Evolutionary conservation across 1,140 invertebrate genomes (phyloP).

Genomic region (Drosophila watanabei): DNA sequence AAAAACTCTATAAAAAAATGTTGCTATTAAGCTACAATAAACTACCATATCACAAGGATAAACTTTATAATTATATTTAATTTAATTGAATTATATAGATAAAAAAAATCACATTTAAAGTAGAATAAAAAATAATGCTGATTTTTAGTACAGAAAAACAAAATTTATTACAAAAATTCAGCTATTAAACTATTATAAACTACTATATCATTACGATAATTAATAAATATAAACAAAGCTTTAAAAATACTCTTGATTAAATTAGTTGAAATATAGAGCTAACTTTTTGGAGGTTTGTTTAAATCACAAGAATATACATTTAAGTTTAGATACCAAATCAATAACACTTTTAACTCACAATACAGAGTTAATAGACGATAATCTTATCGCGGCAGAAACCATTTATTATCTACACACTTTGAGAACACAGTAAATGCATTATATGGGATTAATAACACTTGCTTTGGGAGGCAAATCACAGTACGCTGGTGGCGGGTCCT

Average conservation of each 20-base stretch:
- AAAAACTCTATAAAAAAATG: background rate
- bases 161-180: no score
- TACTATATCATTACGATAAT: no score
- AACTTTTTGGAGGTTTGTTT: background rate
- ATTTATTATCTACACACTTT: background rate
- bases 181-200: no score
- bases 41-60: no score
- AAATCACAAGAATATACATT: background rate
- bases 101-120: no score
- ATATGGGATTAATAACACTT: slow-evolving; percentile 10
- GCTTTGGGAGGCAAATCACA: background rate
- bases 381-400: background rate
- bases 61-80: no score
- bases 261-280: background rate
- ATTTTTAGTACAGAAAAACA: no score
- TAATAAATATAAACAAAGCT: background rate
- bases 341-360: background rate
- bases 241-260: background rate
- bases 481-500: slow-evolving; percentile 6
- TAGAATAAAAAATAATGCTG: no score
- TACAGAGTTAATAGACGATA: background rate
- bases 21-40: background rate
- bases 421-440: background rate
- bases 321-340: background rate
- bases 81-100: no score